These are phyloP conservation scores for Galemys pyrenaicus DNA, from an alignment of 2,113 vertebrate species.

Conservation along the genomic window DNA sequence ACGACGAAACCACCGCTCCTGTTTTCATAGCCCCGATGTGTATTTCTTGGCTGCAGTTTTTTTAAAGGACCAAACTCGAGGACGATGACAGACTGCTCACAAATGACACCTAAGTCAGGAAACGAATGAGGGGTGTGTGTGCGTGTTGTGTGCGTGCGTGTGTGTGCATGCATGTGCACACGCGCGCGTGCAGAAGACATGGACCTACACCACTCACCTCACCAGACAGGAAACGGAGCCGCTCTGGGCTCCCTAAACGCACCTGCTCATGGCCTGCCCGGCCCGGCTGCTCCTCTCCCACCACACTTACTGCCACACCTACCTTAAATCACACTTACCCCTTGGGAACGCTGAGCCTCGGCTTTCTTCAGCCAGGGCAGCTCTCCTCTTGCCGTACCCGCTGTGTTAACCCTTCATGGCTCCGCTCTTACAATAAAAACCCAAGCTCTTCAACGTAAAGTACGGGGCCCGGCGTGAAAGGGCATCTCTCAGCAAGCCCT, in stretches of 20 bases:
- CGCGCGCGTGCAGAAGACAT: background rate
- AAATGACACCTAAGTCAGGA: constrained; percentile 34
- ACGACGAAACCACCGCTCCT: background rate
- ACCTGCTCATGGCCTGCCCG: background rate
- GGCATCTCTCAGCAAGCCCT: background rate
- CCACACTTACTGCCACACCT: too few species aligned
- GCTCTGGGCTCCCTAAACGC: background rate
- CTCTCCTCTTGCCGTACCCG: background rate
- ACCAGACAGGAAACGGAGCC: background rate
- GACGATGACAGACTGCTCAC: constrained; percentile 8
- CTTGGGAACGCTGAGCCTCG: background rate
- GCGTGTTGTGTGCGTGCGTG: background rate
- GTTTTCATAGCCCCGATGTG: background rate
- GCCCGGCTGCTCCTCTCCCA: background rate
- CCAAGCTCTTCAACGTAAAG: background rate
- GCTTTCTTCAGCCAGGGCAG: background rate
- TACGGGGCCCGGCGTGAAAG: background rate
- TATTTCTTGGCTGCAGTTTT: background rate
- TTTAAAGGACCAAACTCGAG: constrained; percentile 48
- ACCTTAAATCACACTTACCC: background rate
- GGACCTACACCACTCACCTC: background rate
- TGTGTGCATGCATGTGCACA: background rate
- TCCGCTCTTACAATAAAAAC: constrained; percentile 3
- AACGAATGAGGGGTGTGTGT: background rate
- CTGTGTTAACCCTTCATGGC: background rate